Percentiles rank a stretch among this genome's conserved stretches.
Evolutionary conservation across 1,140 invertebrate genomes (phyloP).

Genomic region (Heliconius himera): DNA sequence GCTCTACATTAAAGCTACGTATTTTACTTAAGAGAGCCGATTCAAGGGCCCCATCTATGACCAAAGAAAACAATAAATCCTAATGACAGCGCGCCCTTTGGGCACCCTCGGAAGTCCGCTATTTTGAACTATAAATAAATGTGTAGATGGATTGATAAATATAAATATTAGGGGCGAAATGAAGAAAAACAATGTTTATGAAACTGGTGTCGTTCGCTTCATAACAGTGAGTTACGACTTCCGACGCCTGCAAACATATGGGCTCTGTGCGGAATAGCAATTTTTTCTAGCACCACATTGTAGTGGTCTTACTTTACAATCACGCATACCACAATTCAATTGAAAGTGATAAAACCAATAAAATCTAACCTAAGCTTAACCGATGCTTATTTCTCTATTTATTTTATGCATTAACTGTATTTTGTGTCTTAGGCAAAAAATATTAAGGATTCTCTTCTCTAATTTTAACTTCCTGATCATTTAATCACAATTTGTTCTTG

Average conservation of each 20-base stretch:
- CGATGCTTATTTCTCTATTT: too few relatives aligned
- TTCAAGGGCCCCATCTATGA: conserved; percentile 61
- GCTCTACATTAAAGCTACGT: conserved; percentile 37
- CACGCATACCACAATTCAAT: not conserved
- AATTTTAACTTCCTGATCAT: too few relatives aligned
- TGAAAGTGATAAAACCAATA: too few relatives aligned
- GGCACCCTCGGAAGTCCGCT: conserved; percentile 73
- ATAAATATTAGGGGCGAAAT: conserved; percentile 81
- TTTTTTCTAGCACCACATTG: conserved; percentile 59
- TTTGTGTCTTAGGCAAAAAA: too few relatives aligned
- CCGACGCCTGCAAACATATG: conserved; percentile 76
- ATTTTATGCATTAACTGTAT: too few relatives aligned
- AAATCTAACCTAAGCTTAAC: too few relatives aligned
- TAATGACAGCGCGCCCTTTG: conserved; percentile 72
- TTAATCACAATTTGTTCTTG: too few relatives aligned
- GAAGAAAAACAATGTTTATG: conserved; percentile 82
- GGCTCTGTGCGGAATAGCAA: conserved; percentile 62
- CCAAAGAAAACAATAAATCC: conserved; percentile 79
- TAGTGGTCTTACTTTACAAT: conserved; percentile 27
- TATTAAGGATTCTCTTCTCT: too few relatives aligned
- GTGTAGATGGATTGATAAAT: conserved; percentile 82
- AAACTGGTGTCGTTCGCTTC: conserved; percentile 80
- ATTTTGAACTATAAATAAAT: conserved; percentile 81
- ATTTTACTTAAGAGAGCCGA: conserved; percentile 53
- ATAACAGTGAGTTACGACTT: conserved; percentile 81